Evolutionary conservation across 2,797 vertebrate species (phyloP).

Genomic region (Cryptoprocta ferox): DNA sequence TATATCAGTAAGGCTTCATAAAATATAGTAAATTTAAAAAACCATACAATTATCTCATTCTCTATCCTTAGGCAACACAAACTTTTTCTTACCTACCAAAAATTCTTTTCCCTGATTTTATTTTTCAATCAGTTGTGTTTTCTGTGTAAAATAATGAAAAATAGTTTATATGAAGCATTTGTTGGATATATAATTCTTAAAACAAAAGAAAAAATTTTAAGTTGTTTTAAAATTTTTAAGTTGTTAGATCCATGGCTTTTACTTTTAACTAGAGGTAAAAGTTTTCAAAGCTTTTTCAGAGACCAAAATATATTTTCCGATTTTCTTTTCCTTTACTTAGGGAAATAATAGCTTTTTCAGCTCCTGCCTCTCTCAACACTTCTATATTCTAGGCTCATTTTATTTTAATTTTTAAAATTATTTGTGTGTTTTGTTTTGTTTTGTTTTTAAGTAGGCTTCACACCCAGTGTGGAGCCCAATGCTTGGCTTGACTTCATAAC

Average conservation of each 20-base stretch:
- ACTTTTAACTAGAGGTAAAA: not conserved
- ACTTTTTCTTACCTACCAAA: conserved; percentile 36
- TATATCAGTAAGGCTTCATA: conserved; percentile 27
- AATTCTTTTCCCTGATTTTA: not conserved
- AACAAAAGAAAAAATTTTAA: not conserved
- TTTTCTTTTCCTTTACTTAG: not conserved
- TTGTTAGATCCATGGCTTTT: not conserved
- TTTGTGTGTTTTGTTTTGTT: too few relatives aligned
- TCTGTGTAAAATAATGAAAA: conserved; percentile 25
- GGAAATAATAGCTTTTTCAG: not conserved
- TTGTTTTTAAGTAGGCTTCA: too few relatives aligned
- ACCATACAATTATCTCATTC: not conserved
- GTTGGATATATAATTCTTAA: conserved; percentile 1
- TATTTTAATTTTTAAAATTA: not conserved
- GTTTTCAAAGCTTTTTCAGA: conserved; percentile 18
- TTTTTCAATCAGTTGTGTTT: not conserved
- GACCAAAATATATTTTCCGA: not conserved
- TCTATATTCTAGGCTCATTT: not conserved
- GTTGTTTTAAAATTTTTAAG: not conserved
- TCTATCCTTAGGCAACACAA: not conserved
- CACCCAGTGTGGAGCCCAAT: too few relatives aligned
- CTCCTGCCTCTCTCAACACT: not conserved
- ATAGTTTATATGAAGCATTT: not conserved
- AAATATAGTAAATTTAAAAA: conserved; percentile 35
- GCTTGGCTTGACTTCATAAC: too few relatives aligned